Conservation (phyloP, 2,888 invertebrate species). For the Villa cingulata region DNA sequence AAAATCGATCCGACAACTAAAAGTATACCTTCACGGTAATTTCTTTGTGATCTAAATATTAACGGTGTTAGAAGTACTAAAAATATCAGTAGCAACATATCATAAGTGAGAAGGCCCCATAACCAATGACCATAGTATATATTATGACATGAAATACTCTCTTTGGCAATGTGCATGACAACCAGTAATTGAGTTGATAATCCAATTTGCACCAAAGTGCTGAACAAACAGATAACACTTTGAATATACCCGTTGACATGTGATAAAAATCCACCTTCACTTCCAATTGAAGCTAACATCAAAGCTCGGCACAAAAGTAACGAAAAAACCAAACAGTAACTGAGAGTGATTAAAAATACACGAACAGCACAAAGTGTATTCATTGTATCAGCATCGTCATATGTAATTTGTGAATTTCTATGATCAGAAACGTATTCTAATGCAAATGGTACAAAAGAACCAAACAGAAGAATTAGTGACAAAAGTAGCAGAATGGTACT, state of each 20-base stretch:
- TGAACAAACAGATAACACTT: slow-evolving; percentile 47
- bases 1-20: slow-evolving; percentile 42
- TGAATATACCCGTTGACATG: slow-evolving; percentile 59
- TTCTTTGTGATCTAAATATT: slow-evolving; percentile 48
- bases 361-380: slow-evolving; percentile 42
- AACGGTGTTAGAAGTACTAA: slow-evolving; percentile 46
- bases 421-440: slow-evolving; percentile 36
- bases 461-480: slow-evolving; percentile 38
- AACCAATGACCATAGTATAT: slow-evolving; percentile 39
- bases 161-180: slow-evolving; percentile 36
- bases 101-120: slow-evolving; percentile 44
- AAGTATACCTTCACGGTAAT: slow-evolving; percentile 52
- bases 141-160: slow-evolving; percentile 38
- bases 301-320: slow-evolving; percentile 49
- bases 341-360: slow-evolving; percentile 44
- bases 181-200: slow-evolving; percentile 38
- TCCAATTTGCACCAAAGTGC: slow-evolving; percentile 46
- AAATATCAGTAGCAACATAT: slow-evolving; percentile 44
- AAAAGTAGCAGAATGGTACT: slow-evolving; percentile 38
- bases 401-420: slow-evolving; percentile 31
- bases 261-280: slow-evolving; percentile 51
- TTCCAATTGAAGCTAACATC: slow-evolving; percentile 50
- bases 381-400: slow-evolving; percentile 29
- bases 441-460: slow-evolving; percentile 39
- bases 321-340: slow-evolving; percentile 49